Base-by-base conservation (phyloP, 2,888 invertebrate species). In the Lepidonotus clava region DNA sequence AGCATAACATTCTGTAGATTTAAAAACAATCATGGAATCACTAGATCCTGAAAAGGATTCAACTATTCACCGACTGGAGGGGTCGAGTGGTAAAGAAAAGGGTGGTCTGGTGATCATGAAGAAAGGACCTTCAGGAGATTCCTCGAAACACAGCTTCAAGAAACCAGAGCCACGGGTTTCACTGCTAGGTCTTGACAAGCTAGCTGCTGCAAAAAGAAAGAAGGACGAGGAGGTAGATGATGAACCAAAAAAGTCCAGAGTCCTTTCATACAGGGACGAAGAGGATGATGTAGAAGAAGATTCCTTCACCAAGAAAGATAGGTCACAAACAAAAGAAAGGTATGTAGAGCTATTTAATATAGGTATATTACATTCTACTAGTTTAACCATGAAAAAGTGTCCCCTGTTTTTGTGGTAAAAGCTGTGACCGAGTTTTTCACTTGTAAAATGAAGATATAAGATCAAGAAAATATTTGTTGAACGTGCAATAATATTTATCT, bases 51-150 rank as follows among this genome's bases (percentile, higher is more conserved):
- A 86, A 1, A 90, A 92, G 41, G 92, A 92, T 83, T 90, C 91
- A 6, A 88, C 90, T 11, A 87, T 92, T 38, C 92, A 93, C 84
- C 90, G 94, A 18, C 89, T 94, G 41, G 94, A 94, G 86, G 94
- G 94, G 2, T 91, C 92, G 5, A 90, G 90, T 32, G 93, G 92
- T 0, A 90, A 89, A 28, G 90, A 90, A 80, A 90, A 90, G 61
- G 94, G 94, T 1, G 94, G 94, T 4, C 91, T 94, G 32, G 88
- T 94, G 21, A 91, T 94, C 28, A 94, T 93, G 92, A 94, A 94
- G 88, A 94, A 94, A 86, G 90, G 90, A 8, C 89, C 90, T 18
- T 85, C 91, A 40, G 66, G 88, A 1, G 87, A 87, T 34, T 87
- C 87, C n/a, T 14, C 51, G 0, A 11, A n/a, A 34, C 77, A 80